Conservation (phyloP, 2,797 vertebrate species). For the Rhinichthys osculus region DNA sequence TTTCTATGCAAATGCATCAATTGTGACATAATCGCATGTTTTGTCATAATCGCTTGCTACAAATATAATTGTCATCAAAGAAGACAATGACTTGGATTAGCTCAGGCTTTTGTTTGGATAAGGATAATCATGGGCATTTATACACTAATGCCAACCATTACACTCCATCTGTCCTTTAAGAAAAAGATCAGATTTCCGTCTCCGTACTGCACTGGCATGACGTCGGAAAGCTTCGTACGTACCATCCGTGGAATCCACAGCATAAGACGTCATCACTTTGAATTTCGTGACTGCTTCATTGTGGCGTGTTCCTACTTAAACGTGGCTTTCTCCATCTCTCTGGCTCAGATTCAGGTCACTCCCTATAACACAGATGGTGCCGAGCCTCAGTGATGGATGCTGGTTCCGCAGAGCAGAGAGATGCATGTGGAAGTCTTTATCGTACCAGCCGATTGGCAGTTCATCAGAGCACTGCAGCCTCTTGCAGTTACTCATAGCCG, state of each 20-base stretch:
- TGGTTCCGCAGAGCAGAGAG: conserved; percentile 40
- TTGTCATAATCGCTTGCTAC: conserved; percentile 10
- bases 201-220: background rate
- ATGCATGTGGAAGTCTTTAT: conserved; percentile 57
- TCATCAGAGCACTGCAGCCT: conserved; percentile 54
- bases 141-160: conserved; percentile 21
- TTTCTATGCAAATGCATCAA: background rate
- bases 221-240: background rate
- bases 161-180: conserved; percentile 5
- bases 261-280: conserved; percentile 26
- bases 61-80: conserved; percentile 14
- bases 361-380: conserved; percentile 51
- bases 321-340: conserved; percentile 29
- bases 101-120: conserved; percentile 25
- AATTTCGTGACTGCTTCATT: conserved; percentile 23
- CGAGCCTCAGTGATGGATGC: conserved; percentile 51
- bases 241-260: background rate
- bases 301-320: conserved; percentile 31
- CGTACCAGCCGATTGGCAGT: conserved; percentile 54
- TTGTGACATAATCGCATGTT: too few relatives aligned
- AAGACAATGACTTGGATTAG: conserved; percentile 31
- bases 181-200: background rate
- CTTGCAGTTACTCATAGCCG: conserved; percentile 48
- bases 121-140: conserved; percentile 39
- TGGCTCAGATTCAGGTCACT: conserved; percentile 58